These are phyloP conservation scores for Subanguina moxae DNA, from an alignment of 1,140 invertebrate genomes.

Conservation along the genomic window DNA sequence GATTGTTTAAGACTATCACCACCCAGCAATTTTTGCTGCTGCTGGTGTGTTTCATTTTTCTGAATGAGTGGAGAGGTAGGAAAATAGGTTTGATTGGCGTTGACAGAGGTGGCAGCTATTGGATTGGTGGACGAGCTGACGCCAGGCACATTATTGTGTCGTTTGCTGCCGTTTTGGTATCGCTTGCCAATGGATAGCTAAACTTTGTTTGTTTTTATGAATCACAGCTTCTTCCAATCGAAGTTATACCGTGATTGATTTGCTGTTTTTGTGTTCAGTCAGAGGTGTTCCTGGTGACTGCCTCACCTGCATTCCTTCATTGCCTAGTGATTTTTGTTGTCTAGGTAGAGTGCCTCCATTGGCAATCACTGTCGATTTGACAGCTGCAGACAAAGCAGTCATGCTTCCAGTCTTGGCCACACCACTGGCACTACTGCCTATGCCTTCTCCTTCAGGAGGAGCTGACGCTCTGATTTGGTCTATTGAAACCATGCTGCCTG, in stretches of 20 bases:
- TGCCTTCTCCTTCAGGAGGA: constrained; percentile 3
- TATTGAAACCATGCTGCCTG: neutral
- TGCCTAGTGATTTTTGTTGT: neutral
- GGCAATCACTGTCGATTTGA: neutral
- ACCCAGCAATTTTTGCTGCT: neutral
- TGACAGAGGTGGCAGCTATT: neutral
- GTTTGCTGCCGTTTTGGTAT: constrained; percentile 41
- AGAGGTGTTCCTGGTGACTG: neutral
- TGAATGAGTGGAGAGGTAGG: neutral
- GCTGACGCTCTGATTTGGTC: neutral
- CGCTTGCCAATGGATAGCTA: constrained; percentile 39
- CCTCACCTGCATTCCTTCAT: neutral
- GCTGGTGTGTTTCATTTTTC: neutral
- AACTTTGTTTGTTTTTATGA: constrained; percentile 8
- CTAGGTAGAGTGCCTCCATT: neutral
- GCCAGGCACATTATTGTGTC: neutral
- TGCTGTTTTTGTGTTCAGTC: neutral
- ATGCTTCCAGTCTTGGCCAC: constrained; percentile 32
- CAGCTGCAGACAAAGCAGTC: neutral
- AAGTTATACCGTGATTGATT: neutral
- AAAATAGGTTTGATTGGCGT: constrained; percentile 3
- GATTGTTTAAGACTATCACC: too few species aligned
- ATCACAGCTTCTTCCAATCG: neutral
- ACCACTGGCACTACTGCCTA: constrained; percentile 11
- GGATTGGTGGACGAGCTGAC: neutral